A percentile compares a stretch with the other conserved stretches of the same genome.
Evolutionary conservation across 2,797 vertebrate genomes (phyloP).

Genomic region (Falco concolor): DNA sequence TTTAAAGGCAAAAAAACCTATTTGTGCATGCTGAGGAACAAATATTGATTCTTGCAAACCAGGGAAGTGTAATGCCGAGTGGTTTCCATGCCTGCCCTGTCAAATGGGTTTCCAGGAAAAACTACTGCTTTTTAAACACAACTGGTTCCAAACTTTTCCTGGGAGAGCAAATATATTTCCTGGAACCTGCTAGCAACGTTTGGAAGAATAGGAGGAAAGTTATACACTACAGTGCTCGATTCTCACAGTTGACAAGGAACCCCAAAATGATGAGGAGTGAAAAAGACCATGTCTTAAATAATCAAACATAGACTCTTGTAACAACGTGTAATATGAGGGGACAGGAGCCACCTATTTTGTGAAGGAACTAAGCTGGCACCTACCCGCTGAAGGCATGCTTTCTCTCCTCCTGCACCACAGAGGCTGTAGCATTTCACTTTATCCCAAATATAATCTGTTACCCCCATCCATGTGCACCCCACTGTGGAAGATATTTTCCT

Average conservation of each 20-base stretch:
- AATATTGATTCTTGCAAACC: background rate
- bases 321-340: background rate
- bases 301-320: background rate
- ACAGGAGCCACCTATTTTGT: background rate
- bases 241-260: constrained; percentile 18
- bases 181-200: constrained; percentile 23
- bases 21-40: background rate
- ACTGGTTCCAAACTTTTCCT: constrained; percentile 50
- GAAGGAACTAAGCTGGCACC: background rate
- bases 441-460: background rate
- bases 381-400: background rate
- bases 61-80: background rate
- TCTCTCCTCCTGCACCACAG: background rate
- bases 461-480: rapidly evolving
- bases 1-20: background rate
- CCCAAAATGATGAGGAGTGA: background rate
- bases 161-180: constrained; percentile 47
- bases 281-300: background rate
- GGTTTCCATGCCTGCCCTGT: background rate
- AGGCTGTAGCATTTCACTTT: background rate
- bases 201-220: constrained; percentile 47
- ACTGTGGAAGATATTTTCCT: rapidly evolving
- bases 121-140: constrained; percentile 40
- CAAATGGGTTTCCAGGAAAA: constrained; percentile 43
- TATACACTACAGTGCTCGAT: background rate